Evolutionary conservation across 2,113 vertebrate species (phyloP), one percentile per base, ranked within the genome.

Genomic region (Pangasianodon hypophthalmus): DNA sequence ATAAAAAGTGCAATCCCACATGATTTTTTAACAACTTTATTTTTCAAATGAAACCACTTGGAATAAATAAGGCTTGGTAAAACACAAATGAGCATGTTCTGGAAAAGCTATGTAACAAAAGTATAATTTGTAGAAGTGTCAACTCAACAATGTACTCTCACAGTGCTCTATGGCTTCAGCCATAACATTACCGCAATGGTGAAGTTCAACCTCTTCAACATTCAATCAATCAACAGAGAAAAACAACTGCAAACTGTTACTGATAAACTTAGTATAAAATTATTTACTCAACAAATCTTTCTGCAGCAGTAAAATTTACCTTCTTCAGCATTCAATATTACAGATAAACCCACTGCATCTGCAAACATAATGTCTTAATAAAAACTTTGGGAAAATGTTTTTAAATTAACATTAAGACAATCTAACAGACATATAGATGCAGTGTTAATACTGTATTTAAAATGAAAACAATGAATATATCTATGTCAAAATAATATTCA

Each of bases 1-100:
- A 52, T 52, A 80, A 56, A 50, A 62, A 84, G 21, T 44, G 81
- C 52, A 81, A 81, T 81, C 29, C 3, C 81, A 83, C 80, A 83
- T 54, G 81, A 91, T 87, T 73, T 84, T 60, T 80, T 87, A 52
- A 91, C 37, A 87, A 88, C 87, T 90, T 90, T 91, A 90, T 91
- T 91, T 89, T 90, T 50, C 79, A 89, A 89, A 90, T 79, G 48
- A 89, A 90, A 86, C 69, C 21, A 79, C 52, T 87, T 89, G 41
- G 52, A 90, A 90, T 86, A 91, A 90, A 88, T 88, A 89, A 60
- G 26, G 79, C 79, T 91, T 84, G 88, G 79, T 77, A 83, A 90
- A 92, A 90, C 86, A 92, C 89, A 92, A 92, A 91, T 56, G 32
- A 54, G 29, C 48, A 92, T 86, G 54, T 52, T 67, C 67, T 85